Percentiles rank a stretch among this genome's conserved stretches.
Evolutionary conservation across 1,140 invertebrate genomes (phyloP).

Genomic region (Caenorhabditis latens): DNA sequence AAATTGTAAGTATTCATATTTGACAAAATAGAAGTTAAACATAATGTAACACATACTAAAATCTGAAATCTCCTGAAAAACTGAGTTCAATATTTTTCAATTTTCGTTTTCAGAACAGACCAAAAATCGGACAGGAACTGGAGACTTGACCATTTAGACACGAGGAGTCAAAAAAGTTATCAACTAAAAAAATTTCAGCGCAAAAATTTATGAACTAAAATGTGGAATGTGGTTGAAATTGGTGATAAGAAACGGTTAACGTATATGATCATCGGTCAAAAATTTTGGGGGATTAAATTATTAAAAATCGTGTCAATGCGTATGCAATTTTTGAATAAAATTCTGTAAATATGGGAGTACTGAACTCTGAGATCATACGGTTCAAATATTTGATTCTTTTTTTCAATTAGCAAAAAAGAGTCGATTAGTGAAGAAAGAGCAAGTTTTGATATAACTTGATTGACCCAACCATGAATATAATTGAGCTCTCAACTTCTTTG

Average conservation of each 20-base stretch:
- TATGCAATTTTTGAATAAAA: no score
- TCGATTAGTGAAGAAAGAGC: no score
- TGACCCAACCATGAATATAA: no score
- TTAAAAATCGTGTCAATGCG: no score
- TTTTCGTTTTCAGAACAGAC: not conserved
- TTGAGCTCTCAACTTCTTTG: no score
- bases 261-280: not conserved
- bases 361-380: no score
- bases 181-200: not conserved
- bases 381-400: no score
- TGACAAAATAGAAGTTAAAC: slow-evolving; percentile 37
- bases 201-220: not conserved
- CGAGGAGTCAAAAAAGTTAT: not conserved
- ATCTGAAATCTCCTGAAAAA: slow-evolving; percentile 24
- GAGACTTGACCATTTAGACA: slow-evolving; percentile 6
- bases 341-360: no score
- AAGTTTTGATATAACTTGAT: no score
- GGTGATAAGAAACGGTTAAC: not conserved
- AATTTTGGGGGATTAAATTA: not conserved
- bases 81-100: not conserved
- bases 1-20: slow-evolving; percentile 57
- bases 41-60: slow-evolving; percentile 39
- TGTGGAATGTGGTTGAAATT: not conserved
- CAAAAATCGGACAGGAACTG: slow-evolving; percentile 31
- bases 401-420: no score